phyloP scores from a whole-genome alignment of 2,113 vertebrate species.

The Tragulus kanchil region DNA sequence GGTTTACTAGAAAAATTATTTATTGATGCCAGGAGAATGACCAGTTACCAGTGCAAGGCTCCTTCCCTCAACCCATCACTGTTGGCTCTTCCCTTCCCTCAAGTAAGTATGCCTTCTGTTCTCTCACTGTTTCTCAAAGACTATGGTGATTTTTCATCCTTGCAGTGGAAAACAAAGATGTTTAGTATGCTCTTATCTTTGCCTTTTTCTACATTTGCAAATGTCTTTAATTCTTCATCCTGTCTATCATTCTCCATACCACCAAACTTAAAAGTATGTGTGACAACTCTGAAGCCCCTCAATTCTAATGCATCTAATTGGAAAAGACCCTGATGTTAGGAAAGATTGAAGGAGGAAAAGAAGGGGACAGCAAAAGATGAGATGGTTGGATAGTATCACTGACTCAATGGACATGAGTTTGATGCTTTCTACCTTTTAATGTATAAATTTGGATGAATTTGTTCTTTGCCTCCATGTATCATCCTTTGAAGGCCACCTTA shows the following conservation, averaged over 20 bases:
- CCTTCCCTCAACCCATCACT: background rate
- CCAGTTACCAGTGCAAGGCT: background rate
- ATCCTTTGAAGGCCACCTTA: background rate
- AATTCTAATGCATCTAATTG: background rate
- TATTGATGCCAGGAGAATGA: background rate
- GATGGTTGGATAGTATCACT: background rate
- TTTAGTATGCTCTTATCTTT: background rate
- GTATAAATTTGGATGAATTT: background rate
- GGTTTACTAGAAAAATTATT: background rate
- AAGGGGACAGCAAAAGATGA: background rate
- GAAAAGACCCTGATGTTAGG: background rate
- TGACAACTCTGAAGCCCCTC: background rate
- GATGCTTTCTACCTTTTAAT: no score
- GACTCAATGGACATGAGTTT: background rate
- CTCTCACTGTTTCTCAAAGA: background rate
- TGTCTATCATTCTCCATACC: background rate
- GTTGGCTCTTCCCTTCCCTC: background rate
- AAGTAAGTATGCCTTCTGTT: background rate
- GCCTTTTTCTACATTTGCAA: background rate
- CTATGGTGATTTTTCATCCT: background rate
- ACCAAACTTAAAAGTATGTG: background rate
- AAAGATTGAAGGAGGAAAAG: background rate
- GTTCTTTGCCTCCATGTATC: background rate
- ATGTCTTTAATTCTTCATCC: background rate
- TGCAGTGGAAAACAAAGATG: background rate